Evolutionary conservation across 2,888 invertebrate genomes (phyloP).

Genomic region (Hedya salicella): DNA sequence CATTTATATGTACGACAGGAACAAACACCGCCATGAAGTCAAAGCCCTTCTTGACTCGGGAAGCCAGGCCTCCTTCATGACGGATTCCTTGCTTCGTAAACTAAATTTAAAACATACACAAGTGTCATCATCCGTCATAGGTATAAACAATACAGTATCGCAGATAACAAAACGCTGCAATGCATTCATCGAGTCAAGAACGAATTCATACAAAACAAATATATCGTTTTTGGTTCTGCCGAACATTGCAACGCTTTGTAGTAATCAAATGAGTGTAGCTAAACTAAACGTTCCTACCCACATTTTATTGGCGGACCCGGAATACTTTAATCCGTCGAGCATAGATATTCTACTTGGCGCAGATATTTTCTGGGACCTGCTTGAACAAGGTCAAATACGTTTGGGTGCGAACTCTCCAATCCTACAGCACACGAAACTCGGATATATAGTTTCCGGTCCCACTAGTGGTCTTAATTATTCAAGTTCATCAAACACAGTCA

Average conservation of each 20-base stretch:
- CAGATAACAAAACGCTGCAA: slow-evolving; percentile 15
- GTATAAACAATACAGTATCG: slow-evolving; percentile 23
- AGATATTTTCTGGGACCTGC: slow-evolving; percentile 24
- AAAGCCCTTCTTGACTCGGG: too few species aligned
- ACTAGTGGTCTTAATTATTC: slow-evolving; percentile 14
- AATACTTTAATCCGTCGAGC: slow-evolving; percentile 12
- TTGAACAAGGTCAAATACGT: slow-evolving; percentile 17
- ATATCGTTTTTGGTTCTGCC: slow-evolving; percentile 17
- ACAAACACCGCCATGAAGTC: too few species aligned
- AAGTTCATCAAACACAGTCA: too few species aligned
- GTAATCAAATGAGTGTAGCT: slow-evolving; percentile 3
- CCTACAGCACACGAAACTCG: slow-evolving; percentile 19
- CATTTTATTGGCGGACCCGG: slow-evolving; percentile 21
- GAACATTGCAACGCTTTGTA: slow-evolving; percentile 21
- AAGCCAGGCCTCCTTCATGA: too few species aligned
- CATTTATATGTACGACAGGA: too few species aligned
- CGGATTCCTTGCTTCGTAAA: too few species aligned
- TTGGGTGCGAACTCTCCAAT: slow-evolving; percentile 12
- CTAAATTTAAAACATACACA: too few species aligned
- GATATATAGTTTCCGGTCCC: slow-evolving; percentile 22
- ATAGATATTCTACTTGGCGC: slow-evolving; percentile 23
- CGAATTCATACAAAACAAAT: slow-evolving; percentile 10
- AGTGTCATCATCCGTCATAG: too few species aligned
- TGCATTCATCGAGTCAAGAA: slow-evolving; percentile 18
- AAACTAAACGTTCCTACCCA: slow-evolving; percentile 21